phyloP scores from a whole-genome alignment of 2,888 invertebrate species.

The Anthrax anthrax region DNA sequence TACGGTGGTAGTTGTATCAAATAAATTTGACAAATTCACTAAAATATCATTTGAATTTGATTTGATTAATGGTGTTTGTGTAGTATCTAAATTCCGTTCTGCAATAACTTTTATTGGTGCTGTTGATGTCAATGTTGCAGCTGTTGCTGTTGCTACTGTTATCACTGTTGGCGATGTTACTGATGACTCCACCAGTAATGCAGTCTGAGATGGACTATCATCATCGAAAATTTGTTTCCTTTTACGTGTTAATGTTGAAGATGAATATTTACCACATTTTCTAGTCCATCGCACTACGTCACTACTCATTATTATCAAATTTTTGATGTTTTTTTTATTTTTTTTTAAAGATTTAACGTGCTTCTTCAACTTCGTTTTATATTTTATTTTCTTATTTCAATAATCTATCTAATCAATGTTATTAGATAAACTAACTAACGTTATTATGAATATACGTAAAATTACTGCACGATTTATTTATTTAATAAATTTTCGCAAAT shows the following conservation, averaged over 20 bases:
- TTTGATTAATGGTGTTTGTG: not conserved
- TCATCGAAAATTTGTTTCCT: not conserved
- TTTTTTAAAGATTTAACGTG: no score
- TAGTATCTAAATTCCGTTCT: no score
- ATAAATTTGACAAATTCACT: not conserved
- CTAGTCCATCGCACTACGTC: slow-evolving; percentile 32
- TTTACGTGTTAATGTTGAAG: not conserved
- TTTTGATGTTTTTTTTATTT: slow-evolving; percentile 6
- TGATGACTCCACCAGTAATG: not conserved
- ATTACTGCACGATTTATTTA: no score
- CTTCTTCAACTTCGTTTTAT: no score
- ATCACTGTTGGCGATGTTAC: not conserved
- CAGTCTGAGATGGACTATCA: not conserved
- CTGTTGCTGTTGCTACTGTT: not conserved
- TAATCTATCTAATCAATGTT: no score
- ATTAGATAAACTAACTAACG: no score
- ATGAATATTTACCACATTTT: not conserved
- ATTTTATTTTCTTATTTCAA: no score
- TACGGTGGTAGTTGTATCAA: not conserved
- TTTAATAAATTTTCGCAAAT: no score
- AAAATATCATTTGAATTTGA: not conserved
- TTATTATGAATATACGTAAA: no score
- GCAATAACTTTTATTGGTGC: no score
- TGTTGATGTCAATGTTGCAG: no score
- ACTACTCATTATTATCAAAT: slow-evolving; percentile 35